Evolutionary conservation across 2,797 vertebrate genomes (phyloP), one percentile per base, ranked within the genome.

Genomic region (Cynodonichthys magdalenae): DNA sequence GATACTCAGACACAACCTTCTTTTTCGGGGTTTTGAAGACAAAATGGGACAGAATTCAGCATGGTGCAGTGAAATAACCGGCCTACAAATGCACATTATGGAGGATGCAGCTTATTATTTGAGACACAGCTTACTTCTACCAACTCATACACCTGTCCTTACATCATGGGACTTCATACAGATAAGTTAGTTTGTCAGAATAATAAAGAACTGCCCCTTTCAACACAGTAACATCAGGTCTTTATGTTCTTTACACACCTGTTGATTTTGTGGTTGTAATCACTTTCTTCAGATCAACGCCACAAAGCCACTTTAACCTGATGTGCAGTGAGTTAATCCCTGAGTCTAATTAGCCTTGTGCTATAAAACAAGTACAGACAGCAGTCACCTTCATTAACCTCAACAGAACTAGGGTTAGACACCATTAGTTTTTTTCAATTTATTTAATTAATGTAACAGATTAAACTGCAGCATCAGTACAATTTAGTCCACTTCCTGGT

Each of bases 311-410:
- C 82, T 85, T 81, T 77, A 85, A 79, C 71, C 64, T 71, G 75
- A 81, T 59, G 49, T 57, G 58, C 66, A 78, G 74, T 29, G 34
- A 74, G 71, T 69, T 89, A 88, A 91, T 89, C 89, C 89, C 74
- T 79, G 79, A 88, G 84, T 80, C 87, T 66, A 87, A 83, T 89
- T 91, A 89, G 88, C 83, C 82, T 69, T 14, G 53, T 73, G 82
- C 85, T 77, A 78, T 74, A 61, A 75, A 70, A 73, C 75, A 72
- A 61, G 87, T 87, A 70, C 71, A 79, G 73, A 87, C 84, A 80
- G 61, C 65, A 64, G 63, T 62, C 67, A 82, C 74, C 63, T 79
- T 84, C 69, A 83, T 90, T 84, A 87, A 89, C 85, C 85, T 85
- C 69, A 83, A 87, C 72, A 67, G 45, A 62, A 60, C 15, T 58